Percentiles rank a stretch among this genome's conserved stretches.
Conservation (phyloP, 2,113 vertebrate species). For the Amblyopsis rosae region DNA sequence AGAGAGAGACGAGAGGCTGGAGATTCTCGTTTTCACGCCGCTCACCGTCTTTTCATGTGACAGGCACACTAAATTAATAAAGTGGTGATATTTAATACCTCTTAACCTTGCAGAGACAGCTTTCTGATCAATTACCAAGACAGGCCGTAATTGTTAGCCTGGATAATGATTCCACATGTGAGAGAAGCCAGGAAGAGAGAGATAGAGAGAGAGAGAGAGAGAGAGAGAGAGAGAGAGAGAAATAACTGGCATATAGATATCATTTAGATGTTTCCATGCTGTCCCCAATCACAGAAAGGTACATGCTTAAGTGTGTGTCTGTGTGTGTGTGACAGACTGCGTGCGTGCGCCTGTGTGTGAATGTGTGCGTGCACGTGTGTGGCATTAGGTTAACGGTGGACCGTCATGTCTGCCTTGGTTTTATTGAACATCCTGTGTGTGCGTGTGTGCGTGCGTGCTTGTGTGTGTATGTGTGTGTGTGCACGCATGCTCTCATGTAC, state of each 20-base stretch:
- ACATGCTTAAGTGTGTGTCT: slow-evolving; percentile 7
- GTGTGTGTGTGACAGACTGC: background rate
- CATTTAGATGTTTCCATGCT: slow-evolving; percentile 30
- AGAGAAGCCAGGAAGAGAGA: slow-evolving; percentile 39
- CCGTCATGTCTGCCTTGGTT: slow-evolving; percentile 32
- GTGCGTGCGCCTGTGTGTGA: background rate
- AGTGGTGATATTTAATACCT: slow-evolving; percentile 81
- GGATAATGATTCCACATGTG: slow-evolving; percentile 77
- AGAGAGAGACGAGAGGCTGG: slow-evolving; percentile 49
- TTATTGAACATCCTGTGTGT: slow-evolving; percentile 24
- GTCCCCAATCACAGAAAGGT: slow-evolving; percentile 13
- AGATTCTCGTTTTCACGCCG: slow-evolving; percentile 70
- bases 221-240: slow-evolving; percentile 1
- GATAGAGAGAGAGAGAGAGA: too few species aligned
- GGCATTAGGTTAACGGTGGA: slow-evolving; percentile 17
- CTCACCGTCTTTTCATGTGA: slow-evolving; percentile 69
- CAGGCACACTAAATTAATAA: slow-evolving; percentile 78
- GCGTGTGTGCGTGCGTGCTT: slow-evolving; percentile 36
- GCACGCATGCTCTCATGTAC: background rate
- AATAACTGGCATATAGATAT: slow-evolving; percentile 31
- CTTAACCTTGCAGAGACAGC: slow-evolving; percentile 77
- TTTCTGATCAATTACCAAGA: slow-evolving; percentile 80
- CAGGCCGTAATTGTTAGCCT: slow-evolving; percentile 78
- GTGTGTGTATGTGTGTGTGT: slow-evolving; percentile 19
- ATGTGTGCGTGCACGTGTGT: slow-evolving; percentile 17